These are phyloP conservation scores for Callocephalon fimbriatum DNA, from an alignment of 2,113 vertebrate species.

Conservation along the genomic window DNA sequence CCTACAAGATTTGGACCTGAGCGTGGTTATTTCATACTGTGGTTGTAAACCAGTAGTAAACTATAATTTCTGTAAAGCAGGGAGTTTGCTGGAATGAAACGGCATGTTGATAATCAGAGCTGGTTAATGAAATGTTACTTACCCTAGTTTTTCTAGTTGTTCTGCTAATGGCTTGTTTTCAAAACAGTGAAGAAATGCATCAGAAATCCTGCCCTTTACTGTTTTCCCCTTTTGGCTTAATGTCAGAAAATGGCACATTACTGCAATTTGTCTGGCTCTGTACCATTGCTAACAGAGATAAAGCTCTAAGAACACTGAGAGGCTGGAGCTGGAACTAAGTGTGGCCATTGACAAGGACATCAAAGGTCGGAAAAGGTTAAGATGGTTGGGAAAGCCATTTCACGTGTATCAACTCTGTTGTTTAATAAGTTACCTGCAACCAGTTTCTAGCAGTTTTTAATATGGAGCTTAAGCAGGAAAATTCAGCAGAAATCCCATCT, in stretches of 20 bases:
- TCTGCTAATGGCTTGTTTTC: neutral
- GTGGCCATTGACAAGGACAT: constrained; percentile 19
- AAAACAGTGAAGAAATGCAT: constrained; percentile 31
- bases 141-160: neutral
- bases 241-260: constrained; percentile 43
- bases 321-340: neutral
- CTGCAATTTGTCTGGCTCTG: constrained; percentile 2
- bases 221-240: neutral
- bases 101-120: neutral
- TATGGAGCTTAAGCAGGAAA: neutral
- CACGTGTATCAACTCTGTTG: fast-evolving
- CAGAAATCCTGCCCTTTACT: constrained; percentile 18
- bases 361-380: neutral
- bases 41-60: neutral
- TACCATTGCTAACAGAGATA: neutral
- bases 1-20: neutral
- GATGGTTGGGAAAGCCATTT: neutral
- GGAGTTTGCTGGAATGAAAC: neutral
- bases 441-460: neutral
- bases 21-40: neutral
- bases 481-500: neutral
- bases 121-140: neutral
- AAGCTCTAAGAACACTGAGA: neutral
- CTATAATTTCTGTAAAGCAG: neutral
- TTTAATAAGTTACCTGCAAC: constrained; percentile 55